phyloP scores from a whole-genome alignment of 2,888 invertebrate genomes.

The Chirona hameri region DNA sequence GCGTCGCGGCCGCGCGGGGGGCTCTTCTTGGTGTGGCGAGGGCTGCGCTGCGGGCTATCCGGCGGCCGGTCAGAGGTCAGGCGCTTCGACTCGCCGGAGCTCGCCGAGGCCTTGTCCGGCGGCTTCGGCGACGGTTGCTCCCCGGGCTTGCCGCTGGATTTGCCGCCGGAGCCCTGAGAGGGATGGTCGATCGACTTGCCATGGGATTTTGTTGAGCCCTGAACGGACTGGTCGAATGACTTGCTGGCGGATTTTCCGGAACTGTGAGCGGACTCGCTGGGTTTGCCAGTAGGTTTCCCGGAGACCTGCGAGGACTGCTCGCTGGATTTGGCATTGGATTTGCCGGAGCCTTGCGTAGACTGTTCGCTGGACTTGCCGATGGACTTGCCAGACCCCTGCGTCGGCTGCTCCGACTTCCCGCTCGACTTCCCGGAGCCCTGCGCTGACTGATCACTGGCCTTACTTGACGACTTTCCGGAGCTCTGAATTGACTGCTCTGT shows the following conservation, averaged over 20 bases:
- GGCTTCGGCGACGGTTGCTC: neutral
- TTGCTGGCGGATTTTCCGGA: neutral
- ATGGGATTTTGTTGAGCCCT: neutral
- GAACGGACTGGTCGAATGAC: neutral
- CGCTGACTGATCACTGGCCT: neutral
- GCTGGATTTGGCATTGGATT: too few species aligned
- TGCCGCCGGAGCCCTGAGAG: neutral
- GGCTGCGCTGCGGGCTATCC: neutral
- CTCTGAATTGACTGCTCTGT: neutral
- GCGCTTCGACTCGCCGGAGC: neutral
- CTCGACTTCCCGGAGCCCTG: neutral
- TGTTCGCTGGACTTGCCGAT: neutral
- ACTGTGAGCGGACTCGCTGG: neutral
- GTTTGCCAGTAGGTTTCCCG: neutral
- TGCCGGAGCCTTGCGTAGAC: neutral
- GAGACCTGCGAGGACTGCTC: neutral
- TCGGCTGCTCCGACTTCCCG: neutral
- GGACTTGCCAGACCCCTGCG: neutral
- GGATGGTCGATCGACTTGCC: neutral
- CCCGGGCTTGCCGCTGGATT: neutral
- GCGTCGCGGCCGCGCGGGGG: neutral
- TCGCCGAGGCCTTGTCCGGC: neutral
- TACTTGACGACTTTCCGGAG: neutral
- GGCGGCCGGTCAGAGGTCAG: neutral
- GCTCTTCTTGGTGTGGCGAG: neutral